phyloP scores from a whole-genome alignment of 2,113 vertebrate genomes.

The Lagenorhynchus albirostris region DNA sequence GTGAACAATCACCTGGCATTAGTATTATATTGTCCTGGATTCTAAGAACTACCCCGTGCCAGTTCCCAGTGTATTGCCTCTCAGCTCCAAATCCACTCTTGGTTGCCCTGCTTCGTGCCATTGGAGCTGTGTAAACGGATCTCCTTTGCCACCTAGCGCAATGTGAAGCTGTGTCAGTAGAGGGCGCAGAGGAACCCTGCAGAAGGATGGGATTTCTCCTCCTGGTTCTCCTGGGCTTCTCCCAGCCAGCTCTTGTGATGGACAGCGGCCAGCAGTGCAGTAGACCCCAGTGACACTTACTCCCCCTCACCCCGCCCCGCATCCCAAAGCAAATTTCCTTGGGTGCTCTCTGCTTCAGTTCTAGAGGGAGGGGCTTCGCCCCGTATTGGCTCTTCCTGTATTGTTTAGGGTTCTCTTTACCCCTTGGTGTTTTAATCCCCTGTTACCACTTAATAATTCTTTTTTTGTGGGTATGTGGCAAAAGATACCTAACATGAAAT shows the following conservation, averaged over 20 bases:
- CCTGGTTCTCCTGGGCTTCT: fast-evolving
- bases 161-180: not conserved
- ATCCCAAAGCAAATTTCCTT: not conserved
- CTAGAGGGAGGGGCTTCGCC: too few relatives aligned
- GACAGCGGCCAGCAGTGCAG: fast-evolving
- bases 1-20: not conserved
- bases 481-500: not conserved
- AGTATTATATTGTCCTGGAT: not conserved
- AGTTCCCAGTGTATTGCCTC: not conserved
- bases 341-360: not conserved
- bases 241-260: fast-evolving
- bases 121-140: fast-evolving
- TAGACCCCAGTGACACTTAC: not conserved
- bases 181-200: not conserved
- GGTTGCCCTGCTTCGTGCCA: fast-evolving
- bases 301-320: too few relatives aligned
- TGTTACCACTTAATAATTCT: not conserved
- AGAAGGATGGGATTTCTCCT: not conserved
- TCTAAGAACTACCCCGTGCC: not conserved
- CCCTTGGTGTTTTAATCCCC: not conserved
- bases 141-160: not conserved
- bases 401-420: not conserved
- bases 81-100: fast-evolving
- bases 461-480: not conserved
- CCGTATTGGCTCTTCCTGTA: not conserved